Percentiles rank a stretch among this genome's conserved stretches.
These are phyloP conservation scores for Tridacna crocea DNA, from an alignment of 2,888 invertebrate genomes.

Conservation along the genomic window DNA sequence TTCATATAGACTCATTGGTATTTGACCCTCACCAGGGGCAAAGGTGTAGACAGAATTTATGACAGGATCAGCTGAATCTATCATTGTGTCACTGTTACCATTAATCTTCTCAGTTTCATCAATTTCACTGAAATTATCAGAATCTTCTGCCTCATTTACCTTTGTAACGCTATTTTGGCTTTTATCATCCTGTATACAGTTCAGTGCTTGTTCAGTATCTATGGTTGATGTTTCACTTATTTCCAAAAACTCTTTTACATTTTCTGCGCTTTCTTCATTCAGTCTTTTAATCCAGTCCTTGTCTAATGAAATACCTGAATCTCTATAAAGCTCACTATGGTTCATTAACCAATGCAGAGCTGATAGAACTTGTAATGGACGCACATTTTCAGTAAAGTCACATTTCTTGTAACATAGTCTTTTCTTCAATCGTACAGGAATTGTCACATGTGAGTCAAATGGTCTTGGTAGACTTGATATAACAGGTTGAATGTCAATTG, in stretches of 20 bases:
- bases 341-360: slow-evolving; percentile 56
- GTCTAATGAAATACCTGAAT: slow-evolving; percentile 47
- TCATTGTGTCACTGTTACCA: slow-evolving; percentile 47
- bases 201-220: too few species aligned
- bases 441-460: slow-evolving; percentile 50
- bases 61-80: slow-evolving; percentile 32
- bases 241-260: slow-evolving; percentile 22
- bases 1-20: slow-evolving; percentile 5
- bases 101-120: slow-evolving; percentile 21
- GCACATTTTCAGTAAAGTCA: slow-evolving; percentile 54
- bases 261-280: slow-evolving; percentile 14
- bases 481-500: slow-evolving; percentile 61
- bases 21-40: slow-evolving; percentile 9
- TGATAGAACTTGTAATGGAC: slow-evolving; percentile 46
- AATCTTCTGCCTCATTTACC: not conserved
- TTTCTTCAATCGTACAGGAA: slow-evolving; percentile 61
- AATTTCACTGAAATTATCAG: slow-evolving; percentile 36
- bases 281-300: slow-evolving; percentile 35
- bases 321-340: slow-evolving; percentile 49
- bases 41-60: not conserved
- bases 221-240: not conserved
- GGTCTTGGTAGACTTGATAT: slow-evolving; percentile 35
- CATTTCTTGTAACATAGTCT: slow-evolving; percentile 46
- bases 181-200: too few species aligned
- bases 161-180: too few species aligned